Evolutionary conservation across 1,140 invertebrate genomes (phyloP).

Genomic region (Episyrphus balteatus): DNA sequence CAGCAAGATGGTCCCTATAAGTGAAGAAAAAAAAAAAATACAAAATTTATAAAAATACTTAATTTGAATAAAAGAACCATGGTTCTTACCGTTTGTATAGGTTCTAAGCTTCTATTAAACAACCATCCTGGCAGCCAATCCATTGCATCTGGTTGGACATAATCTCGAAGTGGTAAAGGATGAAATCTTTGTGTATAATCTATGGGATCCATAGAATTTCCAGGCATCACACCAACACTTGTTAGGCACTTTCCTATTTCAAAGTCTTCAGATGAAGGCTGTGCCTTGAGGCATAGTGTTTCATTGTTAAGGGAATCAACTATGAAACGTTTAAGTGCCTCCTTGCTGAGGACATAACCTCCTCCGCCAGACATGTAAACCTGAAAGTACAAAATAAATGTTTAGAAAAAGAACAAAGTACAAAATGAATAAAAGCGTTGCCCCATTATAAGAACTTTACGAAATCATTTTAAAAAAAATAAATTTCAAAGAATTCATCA

Average conservation of each 20-base stretch:
- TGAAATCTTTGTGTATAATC: background rate
- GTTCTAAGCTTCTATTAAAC: background rate
- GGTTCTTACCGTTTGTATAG: background rate
- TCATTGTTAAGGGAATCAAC: background rate
- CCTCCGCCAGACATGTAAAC: background rate
- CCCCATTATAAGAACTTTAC: too few relatives aligned
- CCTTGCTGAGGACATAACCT: background rate
- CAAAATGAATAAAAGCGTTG: too few relatives aligned
- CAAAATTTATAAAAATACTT: too few relatives aligned
- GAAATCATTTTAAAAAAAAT: too few relatives aligned
- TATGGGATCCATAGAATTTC: background rate
- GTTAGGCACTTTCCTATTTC: background rate
- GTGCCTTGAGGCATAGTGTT: background rate
- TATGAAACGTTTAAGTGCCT: background rate
- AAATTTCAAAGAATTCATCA: too few relatives aligned
- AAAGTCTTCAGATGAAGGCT: background rate
- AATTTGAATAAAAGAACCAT: too few relatives aligned
- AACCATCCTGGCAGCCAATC: background rate
- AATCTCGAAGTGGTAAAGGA: background rate
- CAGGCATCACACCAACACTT: background rate
- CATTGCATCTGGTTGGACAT: background rate
- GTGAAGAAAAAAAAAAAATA: background rate
- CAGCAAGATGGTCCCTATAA: background rate
- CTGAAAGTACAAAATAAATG: background rate
- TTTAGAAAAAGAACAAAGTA: too few relatives aligned